Evolutionary conservation across 2,113 vertebrate species (phyloP), one percentile per base, ranked within the genome.

Genomic region (Nycticryphes semicollaris): DNA sequence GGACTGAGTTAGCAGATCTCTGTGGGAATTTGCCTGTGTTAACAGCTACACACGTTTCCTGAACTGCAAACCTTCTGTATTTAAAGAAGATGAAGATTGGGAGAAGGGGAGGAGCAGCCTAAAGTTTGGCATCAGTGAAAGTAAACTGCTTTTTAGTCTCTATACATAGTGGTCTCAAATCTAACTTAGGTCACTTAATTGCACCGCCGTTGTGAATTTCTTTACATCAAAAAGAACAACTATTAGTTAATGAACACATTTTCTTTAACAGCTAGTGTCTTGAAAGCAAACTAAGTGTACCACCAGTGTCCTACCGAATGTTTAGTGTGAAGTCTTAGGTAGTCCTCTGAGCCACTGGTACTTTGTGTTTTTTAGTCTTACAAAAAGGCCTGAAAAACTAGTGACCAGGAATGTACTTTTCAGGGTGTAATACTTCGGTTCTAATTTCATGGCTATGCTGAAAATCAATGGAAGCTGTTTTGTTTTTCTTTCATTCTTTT

Each of bases 381-480:
- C 23, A 24, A 27, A 89, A 51, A 14, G 57, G 6, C 13, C 47
- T 81, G 74, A 60, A 92, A 72, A 70, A 14, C 33, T 78, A 53
- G 0, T 64, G 39, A 45, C 15, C 6, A 35, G 64, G 22, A 54
- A 20, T 5, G 8, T 91, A 43, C 19, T 76, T 69, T 23, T 50
- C 21, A 28, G 0, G 62, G n/a, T 82, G 0, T 84, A 56, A 50
- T 62, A 23, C 41, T 89, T 76, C 8, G 6, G 12, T 66, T 84
- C 23, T 89, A 27, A 37, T 93, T n/a, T 93, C 63, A 16, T 21
- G n/a, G 9, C 57, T 73, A 0, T 67, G 14, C 27, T 22, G 39
- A 86, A 70, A 70, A 7, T 6, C 6, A 1, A 2, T 25, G 80
- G 3, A 79, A 72, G 18, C 3, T 33, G 9, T 0, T 20, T 43